Conservation (phyloP, 2,113 vertebrate species). For the Oryzias celebensis region DNA sequence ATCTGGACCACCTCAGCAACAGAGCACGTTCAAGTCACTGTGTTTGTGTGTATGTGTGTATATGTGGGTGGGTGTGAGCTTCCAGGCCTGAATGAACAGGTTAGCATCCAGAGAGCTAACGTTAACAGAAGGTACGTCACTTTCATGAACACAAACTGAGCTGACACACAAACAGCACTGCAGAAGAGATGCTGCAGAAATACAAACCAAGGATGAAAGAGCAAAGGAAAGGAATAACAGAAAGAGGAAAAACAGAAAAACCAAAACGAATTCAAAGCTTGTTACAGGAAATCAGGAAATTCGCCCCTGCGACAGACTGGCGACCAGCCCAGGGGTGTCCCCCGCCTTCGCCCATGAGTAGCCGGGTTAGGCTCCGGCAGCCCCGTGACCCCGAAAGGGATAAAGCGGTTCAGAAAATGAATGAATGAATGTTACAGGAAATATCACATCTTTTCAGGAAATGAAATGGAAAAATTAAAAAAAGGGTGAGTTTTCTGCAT, state of each 20-base stretch:
- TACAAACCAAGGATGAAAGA: accelerated
- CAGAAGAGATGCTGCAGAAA: not conserved
- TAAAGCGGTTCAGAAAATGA: too few relatives aligned
- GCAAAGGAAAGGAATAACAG: not conserved
- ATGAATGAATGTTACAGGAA: too few relatives aligned
- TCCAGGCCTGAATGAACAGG: constrained; percentile 38
- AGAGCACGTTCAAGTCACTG: constrained; percentile 9
- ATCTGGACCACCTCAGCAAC: constrained; percentile 25
- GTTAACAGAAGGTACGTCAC: constrained; percentile 59
- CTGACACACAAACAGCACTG: constrained; percentile 5
- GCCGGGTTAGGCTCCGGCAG: too few relatives aligned
- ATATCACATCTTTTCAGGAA: not conserved
- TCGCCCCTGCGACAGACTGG: too few relatives aligned
- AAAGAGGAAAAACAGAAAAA: too few relatives aligned
- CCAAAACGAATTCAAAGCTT: too few relatives aligned
- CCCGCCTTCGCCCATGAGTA: too few relatives aligned
- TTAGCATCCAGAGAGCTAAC: constrained; percentile 66
- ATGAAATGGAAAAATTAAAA: not conserved
- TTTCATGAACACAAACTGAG: constrained; percentile 18
- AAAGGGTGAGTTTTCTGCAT: not conserved
- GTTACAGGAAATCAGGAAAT: too few relatives aligned
- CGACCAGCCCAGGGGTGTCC: too few relatives aligned
- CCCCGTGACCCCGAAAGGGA: too few relatives aligned
- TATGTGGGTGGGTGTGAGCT: constrained; percentile 20
- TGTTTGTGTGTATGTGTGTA: constrained; percentile 26